Percentiles rank a stretch among this genome's conserved stretches.
Evolutionary conservation across 2,797 vertebrate genomes (phyloP).

Genomic region (Sebastes umbrosus): DNA sequence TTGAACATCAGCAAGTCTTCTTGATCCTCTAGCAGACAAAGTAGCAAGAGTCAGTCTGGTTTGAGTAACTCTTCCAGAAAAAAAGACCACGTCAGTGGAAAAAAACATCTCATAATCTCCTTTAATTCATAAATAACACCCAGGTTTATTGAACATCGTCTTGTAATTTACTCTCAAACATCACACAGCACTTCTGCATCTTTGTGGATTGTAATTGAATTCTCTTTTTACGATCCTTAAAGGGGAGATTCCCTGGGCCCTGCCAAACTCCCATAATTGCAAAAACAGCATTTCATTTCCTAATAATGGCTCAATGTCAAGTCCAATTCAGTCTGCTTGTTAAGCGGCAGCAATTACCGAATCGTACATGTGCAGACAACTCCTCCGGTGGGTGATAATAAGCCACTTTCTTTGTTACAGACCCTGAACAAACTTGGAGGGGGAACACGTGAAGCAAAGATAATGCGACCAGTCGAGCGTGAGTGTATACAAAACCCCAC

Average conservation of each 20-base stretch:
- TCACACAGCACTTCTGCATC: neutral
- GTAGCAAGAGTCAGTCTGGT: neutral
- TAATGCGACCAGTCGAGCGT: constrained; percentile 72
- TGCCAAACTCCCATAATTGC: constrained; percentile 72
- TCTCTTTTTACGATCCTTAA: constrained; percentile 50
- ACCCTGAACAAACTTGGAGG: constrained; percentile 75
- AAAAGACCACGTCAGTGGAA: neutral
- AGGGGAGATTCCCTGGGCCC: constrained; percentile 56
- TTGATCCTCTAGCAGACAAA: neutral
- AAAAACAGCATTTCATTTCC: constrained; percentile 82
- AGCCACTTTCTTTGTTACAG: constrained; percentile 82
- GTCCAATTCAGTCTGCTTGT: constrained; percentile 78
- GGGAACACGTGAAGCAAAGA: constrained; percentile 72
- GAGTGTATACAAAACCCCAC: constrained; percentile 75
- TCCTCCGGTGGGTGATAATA: constrained; percentile 80
- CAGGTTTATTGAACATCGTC: neutral
- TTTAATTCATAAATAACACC: neutral
- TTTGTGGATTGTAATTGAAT: constrained; percentile 27
- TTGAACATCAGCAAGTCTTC: neutral
- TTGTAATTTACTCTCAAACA: neutral
- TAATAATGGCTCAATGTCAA: constrained; percentile 78
- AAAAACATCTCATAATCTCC: neutral
- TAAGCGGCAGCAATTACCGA: constrained; percentile 76
- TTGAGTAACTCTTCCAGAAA: neutral
- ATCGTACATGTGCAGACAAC: constrained; percentile 80